phyloP scores from a whole-genome alignment of 2,113 vertebrate species.

The Calcarius ornatus region DNA sequence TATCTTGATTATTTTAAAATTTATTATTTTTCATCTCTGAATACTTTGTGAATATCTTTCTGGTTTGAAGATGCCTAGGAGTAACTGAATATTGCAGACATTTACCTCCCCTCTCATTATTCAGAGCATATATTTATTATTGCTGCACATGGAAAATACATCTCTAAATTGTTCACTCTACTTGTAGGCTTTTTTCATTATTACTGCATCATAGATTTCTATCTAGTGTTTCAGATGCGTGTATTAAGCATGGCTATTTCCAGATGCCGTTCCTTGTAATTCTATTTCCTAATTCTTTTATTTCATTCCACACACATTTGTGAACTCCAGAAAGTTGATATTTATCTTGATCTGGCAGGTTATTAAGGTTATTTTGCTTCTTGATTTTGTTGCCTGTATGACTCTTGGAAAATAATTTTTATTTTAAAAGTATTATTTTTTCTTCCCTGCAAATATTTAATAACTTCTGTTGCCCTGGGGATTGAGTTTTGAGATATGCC shows the following conservation, averaged over 20 bases:
- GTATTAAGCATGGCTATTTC: not conserved
- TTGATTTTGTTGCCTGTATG: not conserved
- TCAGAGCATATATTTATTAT: not conserved
- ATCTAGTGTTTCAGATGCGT: not conserved
- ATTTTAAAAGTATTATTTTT: not conserved
- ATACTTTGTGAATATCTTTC: not conserved
- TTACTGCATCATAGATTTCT: not conserved
- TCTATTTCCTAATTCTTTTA: not conserved
- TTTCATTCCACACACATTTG: not conserved
- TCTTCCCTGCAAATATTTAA: not conserved
- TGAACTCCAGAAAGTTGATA: not conserved
- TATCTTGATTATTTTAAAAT: not conserved
- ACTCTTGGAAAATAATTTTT: not conserved
- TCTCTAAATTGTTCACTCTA: not conserved
- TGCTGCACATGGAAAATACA: not conserved
- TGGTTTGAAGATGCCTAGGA: not conserved
- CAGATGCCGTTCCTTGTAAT: not conserved
- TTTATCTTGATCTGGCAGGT: not conserved
- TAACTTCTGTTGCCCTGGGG: not conserved
- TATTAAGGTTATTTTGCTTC: not conserved
- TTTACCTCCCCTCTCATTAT: not conserved
- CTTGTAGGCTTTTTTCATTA: not conserved
- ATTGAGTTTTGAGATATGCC: not conserved
- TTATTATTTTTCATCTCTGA: not conserved
- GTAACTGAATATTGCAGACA: slow-evolving; percentile 5